Evolutionary conservation across 2,888 invertebrate species (phyloP), one percentile per base, ranked within the genome.

Genomic region (Archaeoteleia sp.): DNA sequence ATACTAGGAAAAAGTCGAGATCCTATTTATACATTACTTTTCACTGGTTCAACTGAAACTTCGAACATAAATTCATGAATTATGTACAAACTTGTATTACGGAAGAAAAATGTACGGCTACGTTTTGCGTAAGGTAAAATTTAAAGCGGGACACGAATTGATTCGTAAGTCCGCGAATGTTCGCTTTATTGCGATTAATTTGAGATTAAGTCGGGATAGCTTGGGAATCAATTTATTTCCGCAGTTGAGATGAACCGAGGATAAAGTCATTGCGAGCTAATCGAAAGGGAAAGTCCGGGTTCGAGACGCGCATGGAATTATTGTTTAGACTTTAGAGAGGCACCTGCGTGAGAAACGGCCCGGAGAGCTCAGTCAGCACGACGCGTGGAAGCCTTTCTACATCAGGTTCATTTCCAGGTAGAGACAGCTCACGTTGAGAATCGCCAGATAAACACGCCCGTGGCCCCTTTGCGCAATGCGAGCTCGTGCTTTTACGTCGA

Each of bases 391-490:
- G 58, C 60, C 55, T 62, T 57, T 67, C 58, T 67, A 66, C 62
- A 32, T 48, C 48, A 62, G 29, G 34, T 53, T 67, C 62, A 62
- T 54, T 58, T 67, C 53, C 58, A 51, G 57, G 13, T 43, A 67
- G n/a, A 66, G 27, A 54, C 51, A 46, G 39, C 62, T 43, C 35
- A 37, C 51, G 42, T 53, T 53, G 57, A 65, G 55, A 57, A 63
- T 55, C 43, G 57, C 43, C 48, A 70, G 67, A 63, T 65, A 67
- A 67, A 60, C 61, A 70, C 65, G 60, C 72, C 61, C 53, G 57
- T 70, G 63, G 67, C 67, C 53, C 61, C 58, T 53, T 72, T 72
- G 70, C 69, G 69, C 71, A 73, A 71, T 29, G 1, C 42, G 35
- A 51, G 51, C 58, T 69, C 57, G 57, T 49, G 51, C 53, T 45